Evolutionary conservation across 2,888 invertebrate genomes (phyloP), one percentile per base, ranked within the genome.

Genomic region (Piscicola geometra): DNA sequence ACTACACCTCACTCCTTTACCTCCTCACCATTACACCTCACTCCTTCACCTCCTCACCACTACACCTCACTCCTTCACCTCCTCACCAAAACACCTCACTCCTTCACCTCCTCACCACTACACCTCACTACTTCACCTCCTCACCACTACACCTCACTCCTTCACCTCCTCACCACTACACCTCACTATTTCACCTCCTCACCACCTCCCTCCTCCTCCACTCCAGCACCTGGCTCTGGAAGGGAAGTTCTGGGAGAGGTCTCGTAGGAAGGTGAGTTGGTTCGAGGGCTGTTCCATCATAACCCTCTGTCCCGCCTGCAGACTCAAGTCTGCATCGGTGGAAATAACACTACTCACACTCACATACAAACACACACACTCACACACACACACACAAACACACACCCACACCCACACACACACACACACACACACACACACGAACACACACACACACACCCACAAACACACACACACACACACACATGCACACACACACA

Each of bases 161-260:
- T 9, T 15, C 41, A 41, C 41, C 41, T 41, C 41, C 41, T 41
- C 41, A 41, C 15, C 41, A 5, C 5, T 41, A 41, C 41, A 9
- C n/a, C n/a, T n/a, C n/a, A n/a, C n/a, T 41, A 41, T 41, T 15
- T 15, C 5, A 9, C 41, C 5, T 9, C 41, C 41, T 9, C 41
- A 41, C 41, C 41, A 41, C 15, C 68, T 5, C 2, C 30, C 12
- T 67, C 35, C n/a, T 5, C 21, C 28, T 67, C 18, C 28, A 9
- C 15, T 3, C 15, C 67, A 32, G 33, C 77, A 84, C 85, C 83
- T 81, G 32, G 84, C 82, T 35, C 80, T 78, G 88, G 92, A 91
- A 1, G 99, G 99, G 83, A 99, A 99, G 87, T 99, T 99, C 85
- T 98, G 98, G 1, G 95, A 91, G 78, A 95, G 91, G 81, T 94